These are phyloP conservation scores for Marisa cornuarietis DNA, from an alignment of 1,140 invertebrate genomes.

Conservation along the genomic window DNA sequence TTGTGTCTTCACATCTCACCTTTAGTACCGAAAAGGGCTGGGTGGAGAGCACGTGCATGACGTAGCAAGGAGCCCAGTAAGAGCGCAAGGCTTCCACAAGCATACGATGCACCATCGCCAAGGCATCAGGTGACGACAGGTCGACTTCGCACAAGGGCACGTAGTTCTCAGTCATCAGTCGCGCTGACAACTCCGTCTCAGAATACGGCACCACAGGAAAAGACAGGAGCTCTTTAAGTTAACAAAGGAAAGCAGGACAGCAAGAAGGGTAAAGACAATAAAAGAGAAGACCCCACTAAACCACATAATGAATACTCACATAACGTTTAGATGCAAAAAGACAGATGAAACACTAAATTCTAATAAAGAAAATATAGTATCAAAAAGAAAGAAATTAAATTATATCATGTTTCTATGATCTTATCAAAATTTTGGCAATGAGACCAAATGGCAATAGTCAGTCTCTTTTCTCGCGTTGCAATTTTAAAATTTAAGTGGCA, in stretches of 20 bases:
- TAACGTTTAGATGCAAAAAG: no score
- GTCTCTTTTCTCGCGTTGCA: no score
- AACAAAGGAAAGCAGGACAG: neutral
- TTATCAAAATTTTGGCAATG: no score
- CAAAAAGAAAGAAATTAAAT: no score
- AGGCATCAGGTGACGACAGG: slow-evolving; percentile 10
- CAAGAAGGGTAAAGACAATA: neutral
- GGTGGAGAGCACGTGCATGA: slow-evolving; percentile 16
- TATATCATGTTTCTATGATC: no score
- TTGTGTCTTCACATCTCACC: neutral
- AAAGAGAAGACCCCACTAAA: no score
- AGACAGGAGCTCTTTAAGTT: slow-evolving; percentile 11
- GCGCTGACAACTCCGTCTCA: neutral
- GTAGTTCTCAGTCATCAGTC: neutral
- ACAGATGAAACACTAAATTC: no score
- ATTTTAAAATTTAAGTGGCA: no score
- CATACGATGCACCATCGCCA: slow-evolving; percentile 1
- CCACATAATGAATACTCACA: no score
- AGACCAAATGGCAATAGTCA: no score
- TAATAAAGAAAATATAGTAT: no score
- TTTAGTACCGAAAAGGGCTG: neutral
- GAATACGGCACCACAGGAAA: slow-evolving; percentile 7
- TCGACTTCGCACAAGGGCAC: neutral
- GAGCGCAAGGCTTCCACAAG: slow-evolving; percentile 9
- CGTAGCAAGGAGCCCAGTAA: slow-evolving; percentile 19